Evolutionary conservation across 2,888 invertebrate genomes (phyloP).

Genomic region (Lysandra coridon): DNA sequence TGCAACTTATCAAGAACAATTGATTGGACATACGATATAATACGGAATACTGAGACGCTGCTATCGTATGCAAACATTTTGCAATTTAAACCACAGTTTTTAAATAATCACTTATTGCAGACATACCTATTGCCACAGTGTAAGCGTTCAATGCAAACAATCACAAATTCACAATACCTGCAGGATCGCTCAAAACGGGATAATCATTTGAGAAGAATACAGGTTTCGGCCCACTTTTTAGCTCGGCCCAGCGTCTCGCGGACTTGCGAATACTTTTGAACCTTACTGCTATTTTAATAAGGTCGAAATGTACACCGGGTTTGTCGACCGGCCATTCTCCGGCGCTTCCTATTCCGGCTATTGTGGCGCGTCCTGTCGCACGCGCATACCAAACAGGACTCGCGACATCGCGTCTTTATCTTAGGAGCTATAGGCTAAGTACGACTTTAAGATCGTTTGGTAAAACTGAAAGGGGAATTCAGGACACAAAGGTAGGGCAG

Average conservation of each 20-base stretch:
- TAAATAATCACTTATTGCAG: neutral
- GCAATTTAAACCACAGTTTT: too few relatives aligned
- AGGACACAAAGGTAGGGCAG: neutral
- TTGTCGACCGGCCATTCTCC: slow-evolving; percentile 62
- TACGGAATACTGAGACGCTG: too few relatives aligned
- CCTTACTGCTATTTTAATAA: neutral
- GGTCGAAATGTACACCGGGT: neutral
- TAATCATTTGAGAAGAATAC: slow-evolving; percentile 1
- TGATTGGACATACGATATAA: too few relatives aligned
- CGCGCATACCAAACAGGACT: slow-evolving; percentile 51
- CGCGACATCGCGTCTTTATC: slow-evolving; percentile 41
- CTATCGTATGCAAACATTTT: too few relatives aligned
- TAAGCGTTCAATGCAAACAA: neutral
- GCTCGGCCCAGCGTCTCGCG: slow-evolving; percentile 47
- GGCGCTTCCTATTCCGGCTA: slow-evolving; percentile 78
- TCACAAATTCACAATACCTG: neutral
- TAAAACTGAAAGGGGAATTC: neutral
- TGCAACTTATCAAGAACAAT: too few relatives aligned
- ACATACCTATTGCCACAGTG: neutral
- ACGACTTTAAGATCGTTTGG: neutral
- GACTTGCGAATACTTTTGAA: neutral
- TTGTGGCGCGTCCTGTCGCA: slow-evolving; percentile 74
- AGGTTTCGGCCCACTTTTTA: slow-evolving; percentile 34
- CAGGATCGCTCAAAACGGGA: neutral
- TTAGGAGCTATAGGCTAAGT: neutral